Percentiles rank a stretch among this genome's conserved stretches.
Evolutionary conservation across 2,888 invertebrate species (phyloP).

Genomic region (Hypselothyrea guttata): DNA sequence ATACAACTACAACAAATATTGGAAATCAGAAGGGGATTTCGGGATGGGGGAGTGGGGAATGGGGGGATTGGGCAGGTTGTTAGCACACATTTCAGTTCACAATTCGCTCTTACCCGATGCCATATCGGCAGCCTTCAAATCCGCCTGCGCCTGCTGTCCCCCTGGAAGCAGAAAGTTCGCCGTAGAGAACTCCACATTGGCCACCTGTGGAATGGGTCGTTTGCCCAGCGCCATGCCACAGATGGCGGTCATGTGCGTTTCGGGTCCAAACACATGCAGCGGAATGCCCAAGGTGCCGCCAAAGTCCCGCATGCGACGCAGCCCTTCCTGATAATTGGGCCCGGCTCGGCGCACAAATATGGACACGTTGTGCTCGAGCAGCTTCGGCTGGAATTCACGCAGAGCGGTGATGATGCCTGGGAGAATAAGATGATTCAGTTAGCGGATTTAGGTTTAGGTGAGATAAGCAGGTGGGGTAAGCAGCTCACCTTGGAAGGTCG

Average conservation of each 20-base stretch:
- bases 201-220: slow-evolving; percentile 89
- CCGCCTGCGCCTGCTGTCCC: slow-evolving; percentile 84
- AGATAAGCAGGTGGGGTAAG: neutral
- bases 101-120: slow-evolving; percentile 61
- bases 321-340: slow-evolving; percentile 99
- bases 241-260: slow-evolving; percentile 99
- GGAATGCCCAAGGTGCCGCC: slow-evolving; percentile 93
- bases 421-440: slow-evolving; percentile 9
- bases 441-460: too few relatives aligned
- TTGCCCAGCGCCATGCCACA: slow-evolving; percentile 98
- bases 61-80: slow-evolving; percentile 14
- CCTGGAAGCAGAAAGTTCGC: slow-evolving; percentile 94
- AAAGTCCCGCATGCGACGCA: slow-evolving; percentile 96
- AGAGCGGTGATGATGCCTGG: slow-evolving; percentile 94
- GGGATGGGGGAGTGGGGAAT: neutral
- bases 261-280: slow-evolving; percentile 98
- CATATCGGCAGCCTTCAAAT: slow-evolving; percentile 77
- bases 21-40: slow-evolving; percentile 10
- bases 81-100: slow-evolving; percentile 18
- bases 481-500: slow-evolving; percentile 94
- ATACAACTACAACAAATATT: slow-evolving; percentile 13
- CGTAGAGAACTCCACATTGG: slow-evolving; percentile 88
- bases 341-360: slow-evolving; percentile 98
- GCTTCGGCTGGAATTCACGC: slow-evolving; percentile 93
- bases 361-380: slow-evolving; percentile 94